A percentile compares a stretch with the other conserved stretches of the same genome.
These are phyloP conservation scores for Pachymerium ferrugineum DNA, from an alignment of 2,888 invertebrate species.

Conservation along the genomic window DNA sequence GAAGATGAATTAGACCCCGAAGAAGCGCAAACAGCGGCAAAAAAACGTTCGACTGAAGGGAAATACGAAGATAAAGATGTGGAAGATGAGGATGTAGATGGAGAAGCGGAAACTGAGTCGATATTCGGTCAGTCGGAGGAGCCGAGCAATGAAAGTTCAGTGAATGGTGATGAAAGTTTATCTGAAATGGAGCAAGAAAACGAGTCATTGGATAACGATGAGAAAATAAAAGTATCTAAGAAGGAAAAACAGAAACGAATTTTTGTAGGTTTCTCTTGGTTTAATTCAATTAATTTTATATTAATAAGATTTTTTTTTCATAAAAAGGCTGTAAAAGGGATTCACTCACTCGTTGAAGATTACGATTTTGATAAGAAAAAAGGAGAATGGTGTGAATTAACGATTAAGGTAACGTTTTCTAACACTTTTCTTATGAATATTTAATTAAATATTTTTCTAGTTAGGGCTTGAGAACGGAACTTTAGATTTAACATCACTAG, in stretches of 20 bases:
- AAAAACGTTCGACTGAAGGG: conserved; percentile 51
- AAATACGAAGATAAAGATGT: conserved; percentile 66
- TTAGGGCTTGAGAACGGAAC: conserved; percentile 58
- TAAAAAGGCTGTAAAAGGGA: conserved; percentile 45
- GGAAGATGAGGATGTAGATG: conserved; percentile 55
- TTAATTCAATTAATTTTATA: background rate
- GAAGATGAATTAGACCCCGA: conserved; percentile 37
- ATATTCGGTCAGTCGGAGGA: conserved; percentile 35
- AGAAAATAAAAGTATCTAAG: background rate
- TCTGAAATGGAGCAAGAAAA: background rate
- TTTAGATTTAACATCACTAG: conserved; percentile 68
- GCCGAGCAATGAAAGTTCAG: conserved; percentile 35
- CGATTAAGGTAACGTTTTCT: conserved; percentile 59
- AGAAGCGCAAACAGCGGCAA: conserved; percentile 36
- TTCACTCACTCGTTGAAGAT: conserved; percentile 52
- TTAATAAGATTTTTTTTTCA: conserved; percentile 28
- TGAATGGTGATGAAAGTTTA: background rate
- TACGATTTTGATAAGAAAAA: conserved; percentile 71
- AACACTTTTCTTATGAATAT: background rate
- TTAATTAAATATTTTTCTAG: conserved; percentile 45
- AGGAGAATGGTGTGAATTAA: conserved; percentile 79
- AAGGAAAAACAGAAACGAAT: background rate
- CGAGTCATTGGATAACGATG: background rate
- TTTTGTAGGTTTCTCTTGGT: background rate
- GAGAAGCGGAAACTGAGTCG: conserved; percentile 35